These are phyloP conservation scores for Synanthedon myopaeformis DNA, from an alignment of 2,888 invertebrate genomes.

Conservation along the genomic window DNA sequence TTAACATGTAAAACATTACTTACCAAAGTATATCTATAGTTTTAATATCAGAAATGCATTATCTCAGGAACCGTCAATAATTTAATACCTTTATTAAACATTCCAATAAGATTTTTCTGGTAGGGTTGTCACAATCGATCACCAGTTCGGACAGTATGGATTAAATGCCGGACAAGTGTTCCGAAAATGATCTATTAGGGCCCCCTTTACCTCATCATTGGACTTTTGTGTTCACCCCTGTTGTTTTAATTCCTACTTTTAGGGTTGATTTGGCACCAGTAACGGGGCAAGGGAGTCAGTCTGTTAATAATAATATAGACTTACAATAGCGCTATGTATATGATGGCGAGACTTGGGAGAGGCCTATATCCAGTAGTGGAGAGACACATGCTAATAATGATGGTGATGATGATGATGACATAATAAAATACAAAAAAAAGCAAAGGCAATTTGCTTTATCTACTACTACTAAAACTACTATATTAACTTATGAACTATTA, in stretches of 20 bases:
- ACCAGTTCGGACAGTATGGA: conserved; percentile 35
- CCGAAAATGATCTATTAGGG: conserved; percentile 67
- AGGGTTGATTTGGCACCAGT: conserved; percentile 37
- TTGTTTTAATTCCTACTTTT: conserved; percentile 60
- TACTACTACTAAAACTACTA: too few species aligned
- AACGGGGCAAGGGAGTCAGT: not conserved
- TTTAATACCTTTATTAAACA: conserved; percentile 11
- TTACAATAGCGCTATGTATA: not conserved
- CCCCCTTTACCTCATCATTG: conserved; percentile 66
- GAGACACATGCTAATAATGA: too few species aligned
- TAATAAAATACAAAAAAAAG: too few species aligned
- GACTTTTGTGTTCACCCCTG: conserved; percentile 54
- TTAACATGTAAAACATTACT: too few species aligned
- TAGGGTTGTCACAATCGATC: conserved; percentile 39
- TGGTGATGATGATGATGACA: too few species aligned
- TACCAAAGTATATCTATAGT: too few species aligned
- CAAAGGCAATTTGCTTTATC: too few species aligned
- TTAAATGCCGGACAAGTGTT: conserved; percentile 56
- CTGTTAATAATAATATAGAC: not conserved
- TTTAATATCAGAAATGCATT: too few species aligned
- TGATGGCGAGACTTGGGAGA: too few species aligned
- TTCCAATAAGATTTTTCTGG: conserved; percentile 21
- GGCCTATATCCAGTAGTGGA: too few species aligned
- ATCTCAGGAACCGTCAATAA: too few species aligned
- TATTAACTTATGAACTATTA: too few species aligned